Base-by-base conservation (phyloP, 30 jellyfish, hydroid and myxozoan species). In the Aurelia coerulea region DNA sequence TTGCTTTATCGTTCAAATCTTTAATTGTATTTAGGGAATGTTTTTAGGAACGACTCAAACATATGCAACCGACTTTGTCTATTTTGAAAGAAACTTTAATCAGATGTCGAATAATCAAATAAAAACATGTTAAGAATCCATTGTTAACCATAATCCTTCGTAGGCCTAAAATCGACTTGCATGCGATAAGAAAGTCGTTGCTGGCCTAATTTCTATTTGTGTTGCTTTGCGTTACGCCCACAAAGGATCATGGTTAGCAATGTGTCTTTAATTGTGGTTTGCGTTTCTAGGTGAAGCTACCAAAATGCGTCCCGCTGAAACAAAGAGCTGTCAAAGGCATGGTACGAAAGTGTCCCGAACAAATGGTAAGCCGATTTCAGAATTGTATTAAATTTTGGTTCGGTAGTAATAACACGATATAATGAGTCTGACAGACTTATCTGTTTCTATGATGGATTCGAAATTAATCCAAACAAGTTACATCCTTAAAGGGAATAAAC, bases 311-410 rank as follows among this genome's bases (percentile, higher is more conserved):
- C 4, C 91, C 97, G 29, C 65, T 62, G 33, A 65, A 78, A 35
- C 89, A 88, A 73, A 73, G 98, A 56, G 91, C 95, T 16, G 85
- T 46, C 67, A 93, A 87, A 63, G 98, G 90, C 19, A 79, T 83
- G 84, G 78, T 88, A 32, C 87, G 90, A 32, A 82, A 90, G 68
- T 87, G 97, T 78, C 88, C 89, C 2, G 98, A 93, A 67, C 91
- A 93, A 23, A 46, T 93, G 91, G 98, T 93, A 72, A 81, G 96
- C 75, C 32, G 33, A 42, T 73, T 42, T 68, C 11, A 34, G 19
- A 32, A 46, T 13, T 46, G 56, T 9, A 60, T 60, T 60, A 3
- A 60, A 60, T 60, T 60, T 60, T 23, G 0, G 29, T 60, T 23
- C 10, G 29, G 29, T 60, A 2, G 4, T 60, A 3, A 60, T 16